These are phyloP conservation scores for Pseudopleuronectes americanus DNA, from an alignment of 2,797 vertebrate genomes.

Conservation along the genomic window DNA sequence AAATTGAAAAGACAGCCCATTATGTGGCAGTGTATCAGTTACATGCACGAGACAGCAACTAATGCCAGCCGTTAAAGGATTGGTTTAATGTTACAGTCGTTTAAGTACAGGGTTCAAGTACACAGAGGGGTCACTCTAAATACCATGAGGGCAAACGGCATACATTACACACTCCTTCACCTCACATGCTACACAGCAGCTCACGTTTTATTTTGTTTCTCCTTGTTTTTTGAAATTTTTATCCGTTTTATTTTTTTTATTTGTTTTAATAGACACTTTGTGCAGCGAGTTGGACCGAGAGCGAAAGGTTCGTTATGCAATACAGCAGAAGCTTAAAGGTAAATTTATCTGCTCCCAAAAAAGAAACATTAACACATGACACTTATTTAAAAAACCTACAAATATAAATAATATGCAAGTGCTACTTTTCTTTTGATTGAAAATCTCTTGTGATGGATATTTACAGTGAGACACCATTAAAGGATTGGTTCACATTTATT, in stretches of 20 bases:
- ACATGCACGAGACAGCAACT: slow-evolving; percentile 80
- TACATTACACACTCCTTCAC: slow-evolving; percentile 53
- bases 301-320: slow-evolving; percentile 93
- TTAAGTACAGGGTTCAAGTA: slow-evolving; percentile 81
- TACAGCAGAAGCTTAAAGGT: slow-evolving; percentile 97
- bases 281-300: slow-evolving; percentile 96
- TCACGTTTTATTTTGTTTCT: slow-evolving; percentile 29
- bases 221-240: slow-evolving; percentile 30
- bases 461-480: slow-evolving; percentile 10
- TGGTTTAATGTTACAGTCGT: slow-evolving; percentile 77
- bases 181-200: slow-evolving; percentile 29
- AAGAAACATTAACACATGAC: slow-evolving; percentile 27
- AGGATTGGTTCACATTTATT: slow-evolving; percentile 25
- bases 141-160: slow-evolving; percentile 68
- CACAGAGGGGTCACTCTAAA: slow-evolving; percentile 77
- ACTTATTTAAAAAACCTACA: slow-evolving; percentile 24
- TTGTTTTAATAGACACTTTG: slow-evolving; percentile 88
- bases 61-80: slow-evolving; percentile 77
- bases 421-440: slow-evolving; percentile 68
- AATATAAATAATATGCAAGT: slow-evolving; percentile 82
- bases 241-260: slow-evolving; percentile 47
- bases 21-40: slow-evolving; percentile 78
- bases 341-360: slow-evolving; percentile 72
- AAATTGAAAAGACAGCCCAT: slow-evolving; percentile 77
- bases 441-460: slow-evolving; percentile 1